Evolutionary conservation across 2,888 invertebrate genomes (phyloP), one percentile per base, ranked within the genome.

Genomic region (Platycheirus rosarum): DNA sequence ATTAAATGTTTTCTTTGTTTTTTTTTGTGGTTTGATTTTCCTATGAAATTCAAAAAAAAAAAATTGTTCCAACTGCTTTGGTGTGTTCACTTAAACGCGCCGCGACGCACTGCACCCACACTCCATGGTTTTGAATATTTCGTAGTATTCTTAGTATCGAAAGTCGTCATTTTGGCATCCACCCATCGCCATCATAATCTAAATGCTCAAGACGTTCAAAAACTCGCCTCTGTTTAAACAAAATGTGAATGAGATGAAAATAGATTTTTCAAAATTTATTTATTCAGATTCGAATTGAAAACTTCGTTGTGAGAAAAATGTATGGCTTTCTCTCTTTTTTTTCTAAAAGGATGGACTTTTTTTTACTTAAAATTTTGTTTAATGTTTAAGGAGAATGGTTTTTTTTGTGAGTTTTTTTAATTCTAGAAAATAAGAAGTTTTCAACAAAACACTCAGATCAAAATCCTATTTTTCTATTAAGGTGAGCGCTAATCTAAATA

Each of bases 91-190:
- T 84, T 74, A 75, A 82, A 85, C 89, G 89, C 89, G 87, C 84
- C 88, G 88, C 89, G 89, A 88, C 88, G 87, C 87, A 90, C 90
- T 90, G 90, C 90, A 90, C 89, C 89, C 90, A 90, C 90, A 89
- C 89, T 89, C 89, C 88, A 88, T 88, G 85, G 86, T 79, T 86
- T 85, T 71, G 85, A 86, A 86, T 84, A 78, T 78, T 76, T 57
- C 84, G 42, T 75, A 70, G 63, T 80, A 74, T 84, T 84, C 71
- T 73, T 66, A 74, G 70, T 68, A 84, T 75, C 68, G 40, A 68
- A 71, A 84, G 82, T 82, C 80, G 70, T 84, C 75, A 80, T 80
- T 80, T 80, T 84, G 75, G 80, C 75, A 80, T 84, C 84, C 84
- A 79, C 80, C 80, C 80, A 80, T 82, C 77, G 71, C 76, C 68